Conservation (phyloP, 2,888 invertebrate species). For the Drosophila peninsularis region DNA sequence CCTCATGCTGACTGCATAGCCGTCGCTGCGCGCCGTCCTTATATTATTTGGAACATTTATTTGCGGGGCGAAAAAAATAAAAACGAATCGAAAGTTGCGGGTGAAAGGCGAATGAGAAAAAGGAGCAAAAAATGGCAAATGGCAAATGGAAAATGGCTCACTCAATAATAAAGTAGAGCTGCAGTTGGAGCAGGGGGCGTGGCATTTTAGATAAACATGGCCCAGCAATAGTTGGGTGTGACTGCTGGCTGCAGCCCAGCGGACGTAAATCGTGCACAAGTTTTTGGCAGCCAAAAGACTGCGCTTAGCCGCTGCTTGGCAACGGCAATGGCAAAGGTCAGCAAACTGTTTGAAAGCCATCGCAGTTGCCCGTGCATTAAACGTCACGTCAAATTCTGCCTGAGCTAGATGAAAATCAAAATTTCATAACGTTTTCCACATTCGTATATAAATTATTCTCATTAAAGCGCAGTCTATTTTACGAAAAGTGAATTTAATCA, state of each 20-base stretch:
- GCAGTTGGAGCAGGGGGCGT: constrained; percentile 19
- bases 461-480: background rate
- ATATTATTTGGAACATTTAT: constrained; percentile 78
- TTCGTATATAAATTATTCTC: background rate
- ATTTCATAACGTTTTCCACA: constrained; percentile 17
- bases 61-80: constrained; percentile 54
- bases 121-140: constrained; percentile 11
- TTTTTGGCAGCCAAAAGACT: constrained; percentile 71
- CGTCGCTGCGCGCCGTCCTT: constrained; percentile 7
- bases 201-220: constrained; percentile 71
- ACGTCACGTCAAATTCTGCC: background rate
- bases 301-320: constrained; percentile 52
- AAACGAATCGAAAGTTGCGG: constrained; percentile 41
- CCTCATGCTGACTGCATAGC: constrained; percentile 45
- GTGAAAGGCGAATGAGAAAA: background rate
- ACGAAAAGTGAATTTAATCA: constrained; percentile 2
- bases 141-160: constrained; percentile 41
- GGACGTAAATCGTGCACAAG: constrained; percentile 75
- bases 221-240: constrained; percentile 38
- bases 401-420: background rate
- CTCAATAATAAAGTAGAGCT: constrained; percentile 27
- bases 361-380: constrained; percentile 31
- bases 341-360: constrained; percentile 49
- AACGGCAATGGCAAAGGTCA: constrained; percentile 59
- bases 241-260: constrained; percentile 68